phyloP scores from a whole-genome alignment of 2,888 invertebrate species.

The Hydrotaea diabolus region DNA sequence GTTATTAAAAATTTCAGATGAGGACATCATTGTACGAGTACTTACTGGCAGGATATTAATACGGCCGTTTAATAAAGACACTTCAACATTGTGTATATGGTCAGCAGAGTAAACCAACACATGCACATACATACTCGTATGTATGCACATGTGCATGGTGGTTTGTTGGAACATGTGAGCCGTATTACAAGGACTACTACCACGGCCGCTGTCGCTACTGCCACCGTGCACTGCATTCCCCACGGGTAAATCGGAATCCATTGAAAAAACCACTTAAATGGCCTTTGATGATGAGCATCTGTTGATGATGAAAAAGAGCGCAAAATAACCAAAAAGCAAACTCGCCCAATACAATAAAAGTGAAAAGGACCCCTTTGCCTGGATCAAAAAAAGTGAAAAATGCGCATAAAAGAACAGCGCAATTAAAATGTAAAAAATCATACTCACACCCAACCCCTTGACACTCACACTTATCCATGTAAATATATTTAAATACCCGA shows the following conservation, averaged over 20 bases:
- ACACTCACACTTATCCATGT: neutral
- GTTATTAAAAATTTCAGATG: constrained; percentile 61
- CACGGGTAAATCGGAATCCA: constrained; percentile 9
- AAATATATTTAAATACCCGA: neutral
- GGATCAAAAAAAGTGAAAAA: constrained; percentile 31
- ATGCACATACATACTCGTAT: neutral
- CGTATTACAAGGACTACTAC: neutral
- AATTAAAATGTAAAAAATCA: constrained; percentile 41
- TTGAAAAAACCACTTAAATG: constrained; percentile 51
- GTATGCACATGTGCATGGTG: neutral
- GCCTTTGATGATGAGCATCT: constrained; percentile 57
- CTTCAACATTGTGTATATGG: constrained; percentile 5
- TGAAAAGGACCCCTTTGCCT: neutral
- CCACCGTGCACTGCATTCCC: neutral
- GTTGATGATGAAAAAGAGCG: constrained; percentile 46
- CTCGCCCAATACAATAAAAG: constrained; percentile 4
- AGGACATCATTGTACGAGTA: constrained; percentile 30
- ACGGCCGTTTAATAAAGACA: constrained; percentile 63
- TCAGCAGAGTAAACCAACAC: neutral
- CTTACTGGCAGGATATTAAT: constrained; percentile 58
- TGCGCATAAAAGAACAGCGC: constrained; percentile 43
- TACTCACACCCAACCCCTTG: neutral
- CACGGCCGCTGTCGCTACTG: neutral
- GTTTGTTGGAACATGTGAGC: neutral
- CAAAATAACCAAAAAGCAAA: constrained; percentile 33